Base-by-base conservation (phyloP, 2,797 vertebrate species). In the Pseudotriccus pelzelni region DNA sequence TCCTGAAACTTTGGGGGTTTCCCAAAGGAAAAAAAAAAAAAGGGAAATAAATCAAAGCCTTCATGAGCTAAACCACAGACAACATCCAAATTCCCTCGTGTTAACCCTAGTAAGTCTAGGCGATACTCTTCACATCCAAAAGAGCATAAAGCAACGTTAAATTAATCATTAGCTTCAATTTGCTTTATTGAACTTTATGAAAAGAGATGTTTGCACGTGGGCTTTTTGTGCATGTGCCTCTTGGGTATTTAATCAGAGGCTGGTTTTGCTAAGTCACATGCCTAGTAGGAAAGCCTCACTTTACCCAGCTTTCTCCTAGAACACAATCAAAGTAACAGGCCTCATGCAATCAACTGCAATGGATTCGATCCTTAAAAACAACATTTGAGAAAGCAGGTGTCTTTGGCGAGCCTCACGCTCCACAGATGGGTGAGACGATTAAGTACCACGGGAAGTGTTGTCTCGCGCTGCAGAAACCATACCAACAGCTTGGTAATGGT, bases 371-470 rank as follows among this genome's bases (percentile, higher is more conserved):
- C 97, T 97, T 96, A 96, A 95, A 97, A 98, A 96, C 59, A 96
- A 86, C 92, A 87, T 94, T 92, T 86, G 25, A 97, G 95, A 98
- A 96, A 97, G 95, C 97, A 98, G 97, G 98, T 97, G 97, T 97
- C 96, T 97, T 90, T 90, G 2, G 92, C 46, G 4, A 95, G 91
- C 63, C 92, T n/a, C 1, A 2, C 32, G 4, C 94, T 97, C 97
- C 24, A 49, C 98, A 98, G 98, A 98, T 97, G 97, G 97, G 96
- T 32, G 28, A 96, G 90, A 86, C 83, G 14, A 94, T 98, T 97
- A 96, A 96, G 91, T 90, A 64, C 83, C 43, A 91, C 75, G 80
- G 97, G 96, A 98, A 97, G 94, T 96, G 93, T 95, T 82, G 79
- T 60, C 93, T 96, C 18, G 9, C 78, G 28, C 90, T 67, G 89